Conservation (phyloP, 2,888 invertebrate species). For the Gastrophysa polygoni region DNA sequence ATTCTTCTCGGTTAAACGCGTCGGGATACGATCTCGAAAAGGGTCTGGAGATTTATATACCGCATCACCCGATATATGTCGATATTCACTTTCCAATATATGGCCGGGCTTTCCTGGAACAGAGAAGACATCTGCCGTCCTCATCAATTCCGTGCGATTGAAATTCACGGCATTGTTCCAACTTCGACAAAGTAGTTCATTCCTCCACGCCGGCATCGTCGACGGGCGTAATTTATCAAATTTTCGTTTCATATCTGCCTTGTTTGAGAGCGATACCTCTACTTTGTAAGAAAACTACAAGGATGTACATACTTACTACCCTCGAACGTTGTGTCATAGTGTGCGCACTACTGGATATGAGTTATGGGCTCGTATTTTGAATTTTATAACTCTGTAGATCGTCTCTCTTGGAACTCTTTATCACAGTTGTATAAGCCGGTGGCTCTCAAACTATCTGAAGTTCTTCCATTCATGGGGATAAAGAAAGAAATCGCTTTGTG, state of each 20-base stretch:
- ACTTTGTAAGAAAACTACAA: neutral
- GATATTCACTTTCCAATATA: neutral
- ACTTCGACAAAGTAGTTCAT: conserved; percentile 1
- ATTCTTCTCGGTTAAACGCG: neutral
- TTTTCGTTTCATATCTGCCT: neutral
- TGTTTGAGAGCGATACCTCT: neutral
- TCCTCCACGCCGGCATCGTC: neutral
- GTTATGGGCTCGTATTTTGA: conserved; percentile 8
- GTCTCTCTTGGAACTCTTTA: neutral
- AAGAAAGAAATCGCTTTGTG: too few relatives aligned
- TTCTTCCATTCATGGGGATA: too few relatives aligned
- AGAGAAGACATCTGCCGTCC: neutral
- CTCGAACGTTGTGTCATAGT: neutral
- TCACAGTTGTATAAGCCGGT: neutral
- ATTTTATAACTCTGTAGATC: conserved; percentile 7
- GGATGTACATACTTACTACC: too few relatives aligned
- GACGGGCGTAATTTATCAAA: neutral
- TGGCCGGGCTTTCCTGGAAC: neutral
- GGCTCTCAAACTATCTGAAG: too few relatives aligned
- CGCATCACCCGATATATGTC: neutral
- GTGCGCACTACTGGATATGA: neutral
- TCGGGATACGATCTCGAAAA: neutral
- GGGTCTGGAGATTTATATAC: neutral
- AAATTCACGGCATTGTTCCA: neutral
- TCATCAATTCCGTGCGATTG: neutral